Evolutionary conservation across 2,113 vertebrate genomes (phyloP).

Genomic region (Lontra canadensis): DNA sequence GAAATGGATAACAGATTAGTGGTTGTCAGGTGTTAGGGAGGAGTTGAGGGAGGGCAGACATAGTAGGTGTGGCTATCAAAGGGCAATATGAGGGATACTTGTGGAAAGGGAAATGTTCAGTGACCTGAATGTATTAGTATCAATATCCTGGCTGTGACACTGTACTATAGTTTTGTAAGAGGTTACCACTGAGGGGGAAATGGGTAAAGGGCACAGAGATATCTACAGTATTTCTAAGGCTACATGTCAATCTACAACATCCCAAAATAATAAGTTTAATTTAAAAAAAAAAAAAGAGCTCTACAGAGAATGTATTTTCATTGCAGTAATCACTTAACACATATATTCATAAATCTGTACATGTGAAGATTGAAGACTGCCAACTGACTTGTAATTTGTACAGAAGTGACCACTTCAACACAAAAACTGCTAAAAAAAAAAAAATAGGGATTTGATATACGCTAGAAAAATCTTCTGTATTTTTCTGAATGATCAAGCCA

Average conservation of each 20-base stretch:
- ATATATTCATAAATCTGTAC: not conserved
- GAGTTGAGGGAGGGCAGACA: not conserved
- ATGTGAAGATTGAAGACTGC: not conserved
- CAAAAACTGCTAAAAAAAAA: not conserved
- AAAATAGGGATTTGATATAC: not conserved
- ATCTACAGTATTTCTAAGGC: not conserved
- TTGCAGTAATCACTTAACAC: not conserved
- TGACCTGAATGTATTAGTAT: not conserved
- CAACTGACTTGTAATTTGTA: not conserved
- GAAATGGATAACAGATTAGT: not conserved
- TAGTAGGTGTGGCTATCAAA: not conserved
- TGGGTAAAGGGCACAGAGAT: not conserved
- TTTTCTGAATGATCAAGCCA: slow-evolving; percentile 31
- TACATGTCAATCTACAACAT: slow-evolving; percentile 15
- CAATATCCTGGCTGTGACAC: not conserved
- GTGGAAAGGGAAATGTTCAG: not conserved
- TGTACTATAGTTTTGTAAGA: not conserved
- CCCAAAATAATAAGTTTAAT: slow-evolving; percentile 15
- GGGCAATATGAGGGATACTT: not conserved
- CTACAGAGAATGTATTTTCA: not conserved
- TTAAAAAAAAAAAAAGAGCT: not conserved
- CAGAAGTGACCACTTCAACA: slow-evolving; percentile 11
- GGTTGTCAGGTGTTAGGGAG: not conserved
- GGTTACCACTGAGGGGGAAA: not conserved
- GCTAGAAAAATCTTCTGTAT: not conserved